Evolutionary conservation across 2,888 invertebrate genomes (phyloP).

Genomic region (Agriopis aurantiaria): DNA sequence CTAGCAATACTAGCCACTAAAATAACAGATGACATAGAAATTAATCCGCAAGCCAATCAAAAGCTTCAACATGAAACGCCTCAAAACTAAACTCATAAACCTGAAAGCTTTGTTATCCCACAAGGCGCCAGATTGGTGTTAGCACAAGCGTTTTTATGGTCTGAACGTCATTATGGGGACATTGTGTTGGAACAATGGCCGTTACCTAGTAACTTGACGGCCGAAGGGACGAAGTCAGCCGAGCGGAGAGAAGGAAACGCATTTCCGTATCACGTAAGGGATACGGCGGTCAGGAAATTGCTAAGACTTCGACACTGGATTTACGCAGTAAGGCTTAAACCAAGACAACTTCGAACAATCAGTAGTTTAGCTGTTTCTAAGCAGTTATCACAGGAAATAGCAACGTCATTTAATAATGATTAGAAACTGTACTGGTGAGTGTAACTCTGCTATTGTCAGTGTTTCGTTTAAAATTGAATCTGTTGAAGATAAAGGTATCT

Average conservation of each 20-base stretch:
- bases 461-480: not conserved
- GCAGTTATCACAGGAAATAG: not conserved
- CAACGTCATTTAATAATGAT: not conserved
- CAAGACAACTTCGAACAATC: not conserved
- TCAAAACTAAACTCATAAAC: conserved; percentile 30
- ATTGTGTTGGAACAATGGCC: conserved; percentile 66
- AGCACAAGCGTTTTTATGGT: conserved; percentile 49
- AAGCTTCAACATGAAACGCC: conserved; percentile 27
- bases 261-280: conserved; percentile 68
- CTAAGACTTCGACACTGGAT: conserved; percentile 45
- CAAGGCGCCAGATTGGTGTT: conserved; percentile 46
- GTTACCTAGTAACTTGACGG: conserved; percentile 54
- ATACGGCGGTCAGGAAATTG: conserved; percentile 55
- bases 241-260: conserved; percentile 72
- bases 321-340: conserved; percentile 26
- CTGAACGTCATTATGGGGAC: conserved; percentile 51
- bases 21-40: not conserved
- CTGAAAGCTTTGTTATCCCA: conserved; percentile 43
- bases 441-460: conserved; percentile 1
- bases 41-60: conserved; percentile 4
- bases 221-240: conserved; percentile 60
- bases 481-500: conserved; percentile 23
- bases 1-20: not conserved
- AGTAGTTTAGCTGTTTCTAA: not conserved
- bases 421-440: conserved; percentile 7